Percentiles rank a stretch among this genome's conserved stretches.
Conservation (phyloP, 2,797 vertebrate genomes). For the Spinus olivaceus region DNA sequence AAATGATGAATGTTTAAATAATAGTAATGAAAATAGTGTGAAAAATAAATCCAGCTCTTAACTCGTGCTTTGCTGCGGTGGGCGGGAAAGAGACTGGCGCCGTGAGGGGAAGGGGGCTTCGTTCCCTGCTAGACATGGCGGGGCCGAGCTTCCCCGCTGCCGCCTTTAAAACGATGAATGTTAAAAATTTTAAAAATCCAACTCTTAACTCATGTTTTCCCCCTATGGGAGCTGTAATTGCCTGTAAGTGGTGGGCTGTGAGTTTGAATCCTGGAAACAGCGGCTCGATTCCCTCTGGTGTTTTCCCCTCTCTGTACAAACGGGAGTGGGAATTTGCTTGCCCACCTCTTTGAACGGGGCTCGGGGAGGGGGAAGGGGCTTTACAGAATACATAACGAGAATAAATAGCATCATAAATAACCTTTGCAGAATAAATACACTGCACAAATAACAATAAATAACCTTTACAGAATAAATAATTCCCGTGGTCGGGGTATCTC, state of each 20-base stretch:
- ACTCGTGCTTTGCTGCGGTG: background rate
- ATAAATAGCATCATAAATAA: background rate
- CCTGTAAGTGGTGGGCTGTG: background rate
- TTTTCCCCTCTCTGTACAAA: background rate
- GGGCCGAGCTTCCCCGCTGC: background rate
- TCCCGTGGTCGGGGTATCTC: rapidly evolving
- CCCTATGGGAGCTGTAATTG: background rate
- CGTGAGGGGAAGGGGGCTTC: background rate
- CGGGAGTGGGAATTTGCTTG: background rate
- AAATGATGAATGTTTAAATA: background rate
- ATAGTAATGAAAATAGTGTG: background rate
- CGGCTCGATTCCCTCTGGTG: background rate
- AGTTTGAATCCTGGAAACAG: background rate
- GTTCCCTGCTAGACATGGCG: background rate
- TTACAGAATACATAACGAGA: background rate
- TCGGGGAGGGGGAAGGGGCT: background rate
- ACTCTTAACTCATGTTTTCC: background rate
- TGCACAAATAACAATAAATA: background rate
- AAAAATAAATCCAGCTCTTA: background rate
- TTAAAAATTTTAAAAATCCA: background rate
- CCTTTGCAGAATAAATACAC: background rate
- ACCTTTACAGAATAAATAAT: background rate
- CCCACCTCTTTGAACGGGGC: background rate
- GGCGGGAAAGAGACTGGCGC: too few relatives aligned
- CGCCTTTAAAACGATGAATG: background rate